Evolutionary conservation across 53 echinoderm and acorn worm species (phyloP).

Genomic region (Luidia sarsii): DNA sequence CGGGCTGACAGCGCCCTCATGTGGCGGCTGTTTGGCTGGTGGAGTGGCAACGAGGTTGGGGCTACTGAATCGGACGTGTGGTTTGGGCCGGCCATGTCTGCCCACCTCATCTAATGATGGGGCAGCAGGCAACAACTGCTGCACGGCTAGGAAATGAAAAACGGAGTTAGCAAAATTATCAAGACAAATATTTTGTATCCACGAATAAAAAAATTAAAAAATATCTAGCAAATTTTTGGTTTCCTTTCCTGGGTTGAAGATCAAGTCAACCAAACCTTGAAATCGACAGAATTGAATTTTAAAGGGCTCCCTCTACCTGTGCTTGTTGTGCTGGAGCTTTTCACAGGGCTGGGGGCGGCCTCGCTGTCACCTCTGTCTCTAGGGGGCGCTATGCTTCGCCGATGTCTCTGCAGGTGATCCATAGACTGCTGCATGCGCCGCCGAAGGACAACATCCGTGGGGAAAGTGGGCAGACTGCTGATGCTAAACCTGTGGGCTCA

Average conservation of each 20-base stretch:
- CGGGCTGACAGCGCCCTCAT: not conserved
- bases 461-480: constrained; percentile 67
- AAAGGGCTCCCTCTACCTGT: too few species aligned
- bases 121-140: not conserved
- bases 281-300: too few species aligned
- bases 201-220: too few species aligned
- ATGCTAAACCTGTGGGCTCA: constrained; percentile 83
- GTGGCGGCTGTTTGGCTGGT: not conserved
- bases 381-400: constrained; percentile 21
- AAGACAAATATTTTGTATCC: too few species aligned
- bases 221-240: too few species aligned
- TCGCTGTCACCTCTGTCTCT: constrained; percentile 37
- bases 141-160: not conserved
- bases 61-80: constrained; percentile 12
- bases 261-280: too few species aligned
- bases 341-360: not conserved
- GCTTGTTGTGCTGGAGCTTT: too few species aligned
- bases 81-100: not conserved
- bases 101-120: not conserved
- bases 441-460: constrained; percentile 64
- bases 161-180: not conserved
- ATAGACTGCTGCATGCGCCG: constrained; percentile 46
- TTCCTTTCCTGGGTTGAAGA: too few species aligned
- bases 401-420: constrained; percentile 25
- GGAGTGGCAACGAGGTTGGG: not conserved